phyloP scores from a whole-genome alignment of 2,797 vertebrate genomes.

The Pelobates cultripes region DNA sequence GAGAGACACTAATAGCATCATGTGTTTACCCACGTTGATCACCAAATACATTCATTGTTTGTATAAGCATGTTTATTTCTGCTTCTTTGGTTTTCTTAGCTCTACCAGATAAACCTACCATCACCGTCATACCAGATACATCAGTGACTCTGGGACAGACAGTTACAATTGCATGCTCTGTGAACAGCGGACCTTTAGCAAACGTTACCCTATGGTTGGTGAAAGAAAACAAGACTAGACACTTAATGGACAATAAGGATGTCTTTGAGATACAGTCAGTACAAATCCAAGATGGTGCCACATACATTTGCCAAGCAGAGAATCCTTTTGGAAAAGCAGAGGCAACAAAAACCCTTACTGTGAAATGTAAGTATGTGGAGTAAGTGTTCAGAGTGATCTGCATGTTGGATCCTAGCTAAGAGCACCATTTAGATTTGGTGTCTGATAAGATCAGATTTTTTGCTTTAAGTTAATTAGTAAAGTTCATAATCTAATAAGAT shows the following conservation, averaged over 20 bases:
- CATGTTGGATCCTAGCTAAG: no score
- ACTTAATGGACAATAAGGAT: background rate
- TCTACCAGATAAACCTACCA: constrained; percentile 1
- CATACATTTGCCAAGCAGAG: constrained; percentile 27
- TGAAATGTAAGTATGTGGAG: constrained; percentile 13
- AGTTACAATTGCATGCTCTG: constrained; percentile 29
- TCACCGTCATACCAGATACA: constrained; percentile 13
- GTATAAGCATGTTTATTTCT: no score
- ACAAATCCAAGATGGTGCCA: background rate
- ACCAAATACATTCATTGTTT: no score
- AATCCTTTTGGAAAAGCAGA: constrained; percentile 23
- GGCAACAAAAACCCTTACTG: constrained; percentile 6
- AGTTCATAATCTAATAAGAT: no score
- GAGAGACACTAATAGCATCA: no score
- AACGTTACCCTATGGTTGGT: constrained; percentile 27
- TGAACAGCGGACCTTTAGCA: background rate
- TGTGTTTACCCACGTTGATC: no score
- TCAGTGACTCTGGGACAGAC: constrained; percentile 9
- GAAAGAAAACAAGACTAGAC: background rate
- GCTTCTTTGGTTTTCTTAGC: constrained; percentile 11
- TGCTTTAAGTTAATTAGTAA: no score
- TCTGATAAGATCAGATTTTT: no score
- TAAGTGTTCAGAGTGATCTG: no score
- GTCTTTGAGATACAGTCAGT: constrained; percentile 3
- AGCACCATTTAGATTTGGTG: no score